These are phyloP conservation scores for Adelosebastes latens DNA, from an alignment of 2,797 vertebrate genomes.

Conservation along the genomic window DNA sequence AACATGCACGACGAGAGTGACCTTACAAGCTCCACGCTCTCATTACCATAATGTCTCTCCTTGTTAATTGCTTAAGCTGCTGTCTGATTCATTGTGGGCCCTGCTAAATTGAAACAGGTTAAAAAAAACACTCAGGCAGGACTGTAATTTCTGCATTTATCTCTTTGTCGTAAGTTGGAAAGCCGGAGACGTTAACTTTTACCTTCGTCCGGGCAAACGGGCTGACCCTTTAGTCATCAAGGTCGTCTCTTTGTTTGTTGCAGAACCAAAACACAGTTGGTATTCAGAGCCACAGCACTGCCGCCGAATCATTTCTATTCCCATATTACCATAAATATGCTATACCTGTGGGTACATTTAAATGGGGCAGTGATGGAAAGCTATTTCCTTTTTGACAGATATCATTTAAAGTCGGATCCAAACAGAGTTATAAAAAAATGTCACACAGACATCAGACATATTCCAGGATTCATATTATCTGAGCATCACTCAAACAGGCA, in stretches of 20 bases:
- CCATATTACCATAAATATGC: constrained; percentile 62
- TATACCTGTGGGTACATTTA: constrained; percentile 51
- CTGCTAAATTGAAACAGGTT: constrained; percentile 76
- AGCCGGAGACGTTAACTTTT: neutral
- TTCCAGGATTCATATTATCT: constrained; percentile 46
- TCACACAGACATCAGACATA: constrained; percentile 43
- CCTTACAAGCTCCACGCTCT: constrained; percentile 84
- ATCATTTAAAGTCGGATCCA: constrained; percentile 64
- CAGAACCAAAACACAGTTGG: constrained; percentile 40
- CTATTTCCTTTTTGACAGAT: constrained; percentile 68
- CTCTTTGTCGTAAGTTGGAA: constrained; percentile 43
- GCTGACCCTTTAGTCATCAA: constrained; percentile 46
- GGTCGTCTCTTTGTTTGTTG: constrained; percentile 59
- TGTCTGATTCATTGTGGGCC: constrained; percentile 79
- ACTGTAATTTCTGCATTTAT: constrained; percentile 63
- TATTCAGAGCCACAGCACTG: constrained; percentile 56
- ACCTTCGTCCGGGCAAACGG: neutral
- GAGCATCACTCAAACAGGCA: constrained; percentile 39
- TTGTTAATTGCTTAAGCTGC: constrained; percentile 87
- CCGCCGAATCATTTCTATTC: constrained; percentile 29
- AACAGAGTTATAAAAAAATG: constrained; percentile 47
- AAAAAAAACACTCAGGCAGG: constrained; percentile 50
- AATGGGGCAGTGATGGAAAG: constrained; percentile 53
- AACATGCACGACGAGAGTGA: constrained; percentile 87
- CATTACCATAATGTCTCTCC: constrained; percentile 85